Evolutionary conservation across 2,113 vertebrate species (phyloP).

Genomic region (Festucalex cinctus): DNA sequence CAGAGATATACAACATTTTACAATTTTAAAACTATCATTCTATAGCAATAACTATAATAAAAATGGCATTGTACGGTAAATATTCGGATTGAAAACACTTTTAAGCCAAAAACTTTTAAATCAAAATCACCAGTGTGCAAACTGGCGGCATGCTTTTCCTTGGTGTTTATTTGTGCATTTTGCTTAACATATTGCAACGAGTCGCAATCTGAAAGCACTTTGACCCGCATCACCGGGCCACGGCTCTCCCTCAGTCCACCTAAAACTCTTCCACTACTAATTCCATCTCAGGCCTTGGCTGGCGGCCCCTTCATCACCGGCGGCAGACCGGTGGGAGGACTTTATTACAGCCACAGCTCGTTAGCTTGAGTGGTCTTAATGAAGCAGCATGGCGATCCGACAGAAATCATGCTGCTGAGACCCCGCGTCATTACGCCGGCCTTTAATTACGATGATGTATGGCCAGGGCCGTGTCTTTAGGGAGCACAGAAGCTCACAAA

Average conservation of each 20-base stretch:
- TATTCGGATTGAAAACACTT: too few relatives aligned
- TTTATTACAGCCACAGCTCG: slow-evolving; percentile 99
- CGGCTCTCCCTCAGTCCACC: slow-evolving; percentile 89
- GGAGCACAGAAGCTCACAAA: slow-evolving; percentile 77
- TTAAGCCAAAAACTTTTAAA: too few relatives aligned
- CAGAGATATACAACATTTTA: too few relatives aligned
- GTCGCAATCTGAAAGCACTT: slow-evolving; percentile 11
- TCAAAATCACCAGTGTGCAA: too few relatives aligned
- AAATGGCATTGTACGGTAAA: too few relatives aligned
- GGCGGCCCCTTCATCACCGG: slow-evolving; percentile 94
- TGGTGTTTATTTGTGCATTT: neutral
- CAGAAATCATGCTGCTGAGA: slow-evolving; percentile 99
- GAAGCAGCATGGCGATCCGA: slow-evolving; percentile 99
- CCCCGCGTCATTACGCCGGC: slow-evolving; percentile 98
- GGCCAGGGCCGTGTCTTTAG: slow-evolving; percentile 68
- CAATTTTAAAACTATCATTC: too few relatives aligned
- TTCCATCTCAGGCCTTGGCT: slow-evolving; percentile 86
- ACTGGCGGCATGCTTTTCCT: neutral
- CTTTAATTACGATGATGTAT: slow-evolving; percentile 99
- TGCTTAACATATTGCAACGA: neutral
- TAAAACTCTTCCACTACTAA: slow-evolving; percentile 83
- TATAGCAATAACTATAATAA: too few relatives aligned
- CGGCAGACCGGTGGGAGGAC: slow-evolving; percentile 94
- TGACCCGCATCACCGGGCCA: slow-evolving; percentile 58
- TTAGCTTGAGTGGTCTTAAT: slow-evolving; percentile 99